Conservation (phyloP, 2,113 vertebrate species). For the Tretioscincus oriximinensis region DNA sequence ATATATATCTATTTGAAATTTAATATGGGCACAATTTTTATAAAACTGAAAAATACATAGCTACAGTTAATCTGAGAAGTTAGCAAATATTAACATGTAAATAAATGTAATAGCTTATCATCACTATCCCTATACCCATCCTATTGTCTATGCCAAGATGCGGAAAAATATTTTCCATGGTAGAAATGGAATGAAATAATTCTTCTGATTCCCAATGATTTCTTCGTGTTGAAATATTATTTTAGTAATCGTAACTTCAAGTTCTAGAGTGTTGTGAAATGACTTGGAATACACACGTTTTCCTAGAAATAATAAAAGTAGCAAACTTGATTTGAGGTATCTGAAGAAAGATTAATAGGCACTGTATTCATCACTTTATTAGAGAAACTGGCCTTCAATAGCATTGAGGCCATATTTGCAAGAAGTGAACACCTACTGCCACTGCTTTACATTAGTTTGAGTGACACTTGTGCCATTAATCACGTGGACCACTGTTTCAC, state of each 20-base stretch:
- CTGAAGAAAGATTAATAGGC: constrained; percentile 1
- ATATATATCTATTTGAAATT: not conserved
- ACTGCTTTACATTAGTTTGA: constrained; percentile 76
- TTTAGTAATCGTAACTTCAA: not conserved
- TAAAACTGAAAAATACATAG: not conserved
- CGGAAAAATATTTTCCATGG: not conserved
- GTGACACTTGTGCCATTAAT: constrained; percentile 88
- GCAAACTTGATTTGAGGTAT: constrained; percentile 13
- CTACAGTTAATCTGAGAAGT: not conserved
- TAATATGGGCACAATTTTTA: not conserved
- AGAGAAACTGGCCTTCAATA: constrained; percentile 19
- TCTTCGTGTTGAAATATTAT: constrained; percentile 14
- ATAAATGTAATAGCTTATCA: constrained; percentile 8
- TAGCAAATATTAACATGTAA: not conserved
- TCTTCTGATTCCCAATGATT: constrained; percentile 24
- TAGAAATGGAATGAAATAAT: constrained; percentile 3
- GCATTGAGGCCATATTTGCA: constrained; percentile 22
- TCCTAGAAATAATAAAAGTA: constrained; percentile 19
- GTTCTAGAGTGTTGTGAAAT: constrained; percentile 37
- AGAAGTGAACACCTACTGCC: constrained; percentile 36
- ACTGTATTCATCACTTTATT: not conserved
- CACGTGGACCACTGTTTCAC: constrained; percentile 78
- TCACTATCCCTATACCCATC: not conserved
- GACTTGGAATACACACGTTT: constrained; percentile 33
- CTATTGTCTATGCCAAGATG: constrained; percentile 17